Base-by-base conservation (phyloP, 2,888 invertebrate genomes). In the Ichneumon xanthorius region DNA sequence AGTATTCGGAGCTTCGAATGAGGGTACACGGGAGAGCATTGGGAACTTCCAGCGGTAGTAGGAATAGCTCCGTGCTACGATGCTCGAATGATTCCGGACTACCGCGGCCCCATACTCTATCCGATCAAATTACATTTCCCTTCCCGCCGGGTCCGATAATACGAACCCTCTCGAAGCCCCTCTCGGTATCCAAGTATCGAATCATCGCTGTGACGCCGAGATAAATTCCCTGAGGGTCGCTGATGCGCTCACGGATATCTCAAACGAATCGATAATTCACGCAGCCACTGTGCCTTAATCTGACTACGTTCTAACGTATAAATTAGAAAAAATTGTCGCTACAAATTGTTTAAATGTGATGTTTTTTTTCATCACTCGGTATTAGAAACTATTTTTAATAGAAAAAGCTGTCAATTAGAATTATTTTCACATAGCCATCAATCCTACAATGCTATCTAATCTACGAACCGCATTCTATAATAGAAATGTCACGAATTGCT, bases 81-180 rank as follows among this genome's bases (percentile, higher is more conserved):
- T 63, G 61, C 73, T 19, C 30, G n/a, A 45, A 61, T 63, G 73
- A 75, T 26, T 63, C 48, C 48, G 45, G 45, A 14, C 73, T 19
- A 75, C 73, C 73, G 73, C 73, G 48, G 48, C 14, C 73, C 48
- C 73, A 11, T 48, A 61, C 48, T 30, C 73, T 61, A 75, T 61
- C 48, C 61, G 61, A 75, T 75, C 33, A 75, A 75, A 75, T 75
- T 75, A 75, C 61, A 75, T 63, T 61, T 61, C n/a, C 73, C 40
- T 22, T 45, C 73, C 61, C 63, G 30, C 26, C 73, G 48, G 30
- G 48, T 11, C 61, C 73, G 58, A 75, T 75, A 63, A 48, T 63
- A 61, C 73, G 61, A 50, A 75, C 61, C 45, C n/a, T 48, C 22
- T 75, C 73, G 61, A 58, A 58, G 14, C 61, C 53, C 72, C 16